Evolutionary conservation across 2,888 invertebrate species (phyloP).

Genomic region (Pedicia rivosa): DNA sequence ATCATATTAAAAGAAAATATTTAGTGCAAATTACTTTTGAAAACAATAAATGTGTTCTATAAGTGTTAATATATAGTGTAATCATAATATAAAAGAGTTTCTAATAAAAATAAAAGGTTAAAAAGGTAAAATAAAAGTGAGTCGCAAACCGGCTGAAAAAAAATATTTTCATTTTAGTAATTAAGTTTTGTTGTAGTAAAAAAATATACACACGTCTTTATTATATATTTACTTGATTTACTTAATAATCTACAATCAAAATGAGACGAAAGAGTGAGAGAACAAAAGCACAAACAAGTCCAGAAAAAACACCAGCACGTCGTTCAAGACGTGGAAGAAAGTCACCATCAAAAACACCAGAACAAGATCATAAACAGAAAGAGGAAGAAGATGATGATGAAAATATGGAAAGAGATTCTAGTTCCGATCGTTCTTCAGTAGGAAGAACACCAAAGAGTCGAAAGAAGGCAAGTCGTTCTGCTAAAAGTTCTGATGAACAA

Average conservation of each 20-base stretch:
- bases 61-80: too few species aligned
- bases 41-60: too few species aligned
- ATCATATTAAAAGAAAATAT: too few species aligned
- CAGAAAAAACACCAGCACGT: conserved; percentile 27
- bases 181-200: too few species aligned
- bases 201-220: too few species aligned
- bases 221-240: background rate
- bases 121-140: too few species aligned
- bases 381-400: conserved; percentile 18
- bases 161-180: too few species aligned
- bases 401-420: conserved; percentile 14
- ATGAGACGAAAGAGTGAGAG: conserved; percentile 64
- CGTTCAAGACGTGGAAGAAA: conserved; percentile 31
- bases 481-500: conserved; percentile 1
- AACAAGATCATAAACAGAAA: conserved; percentile 12
- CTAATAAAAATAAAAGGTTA: too few species aligned
- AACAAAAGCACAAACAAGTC: conserved; percentile 48
- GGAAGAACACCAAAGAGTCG: conserved; percentile 2
- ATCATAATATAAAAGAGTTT: too few species aligned
- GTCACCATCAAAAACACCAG: conserved; percentile 30
- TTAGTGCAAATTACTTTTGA: too few species aligned
- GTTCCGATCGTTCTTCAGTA: conserved; percentile 10
- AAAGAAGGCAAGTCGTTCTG: conserved; percentile 1
- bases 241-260: too few species aligned
- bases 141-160: too few species aligned